These are phyloP conservation scores for Oophaga pumilio DNA, from an alignment of 2,113 vertebrate genomes.

Conservation along the genomic window DNA sequence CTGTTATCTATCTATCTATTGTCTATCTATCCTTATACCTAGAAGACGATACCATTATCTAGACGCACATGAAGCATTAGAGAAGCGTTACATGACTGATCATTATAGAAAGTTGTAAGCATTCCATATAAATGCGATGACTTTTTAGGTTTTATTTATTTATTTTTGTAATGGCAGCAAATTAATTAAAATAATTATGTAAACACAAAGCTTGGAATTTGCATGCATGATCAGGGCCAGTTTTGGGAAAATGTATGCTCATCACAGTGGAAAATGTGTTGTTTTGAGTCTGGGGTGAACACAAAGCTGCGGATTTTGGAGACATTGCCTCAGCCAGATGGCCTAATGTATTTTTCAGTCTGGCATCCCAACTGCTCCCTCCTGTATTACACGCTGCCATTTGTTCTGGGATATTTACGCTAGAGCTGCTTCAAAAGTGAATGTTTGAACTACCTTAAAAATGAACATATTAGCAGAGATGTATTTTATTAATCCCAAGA, in stretches of 20 bases:
- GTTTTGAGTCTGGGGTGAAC: slow-evolving; percentile 87
- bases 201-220: slow-evolving; percentile 78
- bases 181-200: slow-evolving; percentile 23
- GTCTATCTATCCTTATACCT: not conserved
- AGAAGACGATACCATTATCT: not conserved
- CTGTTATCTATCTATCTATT: not conserved
- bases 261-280: slow-evolving; percentile 87
- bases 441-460: slow-evolving; percentile 85
- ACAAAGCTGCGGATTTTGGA: slow-evolving; percentile 88
- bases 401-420: slow-evolving; percentile 85
- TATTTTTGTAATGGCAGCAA: not conserved
- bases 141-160: not conserved
- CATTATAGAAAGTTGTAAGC: not conserved
- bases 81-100: not conserved
- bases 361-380: slow-evolving; percentile 86
- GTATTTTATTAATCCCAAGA: slow-evolving; percentile 76
- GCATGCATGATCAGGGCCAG: slow-evolving; percentile 83
- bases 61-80: not conserved
- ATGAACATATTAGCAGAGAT: slow-evolving; percentile 79
- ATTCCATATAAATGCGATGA: not conserved
- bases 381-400: slow-evolving; percentile 85
- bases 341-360: slow-evolving; percentile 82
- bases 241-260: slow-evolving; percentile 86
- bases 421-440: slow-evolving; percentile 83
- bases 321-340: slow-evolving; percentile 84